Percentiles rank a stretch among this genome's conserved stretches.
phyloP scores from a whole-genome alignment of 2,797 vertebrate species.

The Channallabes apus region DNA sequence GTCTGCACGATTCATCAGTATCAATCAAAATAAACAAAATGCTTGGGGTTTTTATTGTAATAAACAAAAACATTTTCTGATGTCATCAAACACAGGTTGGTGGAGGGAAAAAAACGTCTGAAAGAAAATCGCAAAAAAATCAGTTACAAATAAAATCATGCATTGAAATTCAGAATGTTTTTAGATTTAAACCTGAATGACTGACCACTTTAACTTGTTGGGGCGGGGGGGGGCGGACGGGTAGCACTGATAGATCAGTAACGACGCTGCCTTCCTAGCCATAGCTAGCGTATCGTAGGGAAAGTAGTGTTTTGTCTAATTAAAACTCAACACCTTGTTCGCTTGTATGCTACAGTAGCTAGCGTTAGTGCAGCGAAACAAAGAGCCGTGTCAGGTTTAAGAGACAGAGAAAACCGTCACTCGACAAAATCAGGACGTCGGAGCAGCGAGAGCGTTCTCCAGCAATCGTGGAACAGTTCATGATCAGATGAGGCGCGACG shows the following conservation, averaged over 20 bases:
- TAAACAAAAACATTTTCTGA: background rate
- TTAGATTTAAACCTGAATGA: background rate
- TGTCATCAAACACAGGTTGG: background rate
- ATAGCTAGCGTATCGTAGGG: background rate
- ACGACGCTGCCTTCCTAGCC: background rate
- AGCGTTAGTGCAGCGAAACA: background rate
- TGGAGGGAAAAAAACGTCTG: background rate
- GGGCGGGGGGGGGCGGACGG: background rate
- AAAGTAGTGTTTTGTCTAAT: background rate
- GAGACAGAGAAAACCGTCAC: background rate
- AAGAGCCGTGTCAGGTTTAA: background rate
- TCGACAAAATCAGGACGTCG: constrained; percentile 3
- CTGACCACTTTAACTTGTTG: background rate
- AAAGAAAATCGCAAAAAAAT: background rate
- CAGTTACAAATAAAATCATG: background rate
- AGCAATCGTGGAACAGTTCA: background rate
- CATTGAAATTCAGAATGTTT: background rate
- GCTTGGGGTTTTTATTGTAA: background rate
- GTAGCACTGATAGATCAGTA: background rate
- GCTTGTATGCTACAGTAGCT: background rate
- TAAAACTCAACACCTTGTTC: background rate
- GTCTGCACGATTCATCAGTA: background rate
- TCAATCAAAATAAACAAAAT: background rate
- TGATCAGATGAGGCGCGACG: background rate
- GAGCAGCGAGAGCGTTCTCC: too few species aligned